Evolutionary conservation across 2,888 invertebrate species (phyloP).

Genomic region (Dryobota labecula): DNA sequence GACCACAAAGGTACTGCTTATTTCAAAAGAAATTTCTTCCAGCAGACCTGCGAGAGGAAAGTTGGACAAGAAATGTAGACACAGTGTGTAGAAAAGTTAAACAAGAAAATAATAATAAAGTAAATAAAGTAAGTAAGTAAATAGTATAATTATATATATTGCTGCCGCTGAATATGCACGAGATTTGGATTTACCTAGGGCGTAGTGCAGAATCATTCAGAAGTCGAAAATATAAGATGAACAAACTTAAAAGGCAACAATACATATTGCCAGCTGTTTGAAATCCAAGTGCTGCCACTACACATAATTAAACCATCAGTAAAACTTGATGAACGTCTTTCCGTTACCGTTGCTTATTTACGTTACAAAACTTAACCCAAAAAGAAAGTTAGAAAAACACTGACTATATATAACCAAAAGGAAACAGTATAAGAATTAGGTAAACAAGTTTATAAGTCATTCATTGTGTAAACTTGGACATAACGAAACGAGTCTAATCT

Average conservation of each 20-base stretch:
- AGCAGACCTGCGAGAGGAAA: too few relatives aligned
- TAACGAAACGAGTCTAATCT: slow-evolving; percentile 53
- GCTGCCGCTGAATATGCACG: neutral
- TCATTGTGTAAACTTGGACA: slow-evolving; percentile 56
- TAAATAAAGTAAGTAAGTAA: too few relatives aligned
- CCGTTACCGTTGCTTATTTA: slow-evolving; percentile 9
- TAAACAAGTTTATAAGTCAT: slow-evolving; percentile 55
- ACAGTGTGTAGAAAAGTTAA: too few relatives aligned
- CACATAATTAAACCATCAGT: slow-evolving; percentile 23
- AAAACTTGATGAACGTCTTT: slow-evolving; percentile 29
- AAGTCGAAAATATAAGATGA: neutral
- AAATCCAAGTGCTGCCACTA: slow-evolving; percentile 26
- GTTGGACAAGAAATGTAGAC: too few relatives aligned
- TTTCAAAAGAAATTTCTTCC: too few relatives aligned
- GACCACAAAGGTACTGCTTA: too few relatives aligned
- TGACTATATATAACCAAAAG: slow-evolving; percentile 23
- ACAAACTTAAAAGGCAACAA: slow-evolving; percentile 19
- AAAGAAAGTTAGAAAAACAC: slow-evolving; percentile 22
- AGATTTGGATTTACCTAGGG: neutral
- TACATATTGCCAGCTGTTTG: slow-evolving; percentile 34
- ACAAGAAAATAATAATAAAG: too few relatives aligned
- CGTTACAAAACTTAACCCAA: slow-evolving; percentile 10
- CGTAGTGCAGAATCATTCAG: neutral
- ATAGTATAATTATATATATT: too few relatives aligned
- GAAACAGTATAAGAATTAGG: slow-evolving; percentile 49